Evolutionary conservation across 2,113 vertebrate genomes (phyloP), one percentile per base, ranked within the genome.

Genomic region (Carassius gibelio): DNA sequence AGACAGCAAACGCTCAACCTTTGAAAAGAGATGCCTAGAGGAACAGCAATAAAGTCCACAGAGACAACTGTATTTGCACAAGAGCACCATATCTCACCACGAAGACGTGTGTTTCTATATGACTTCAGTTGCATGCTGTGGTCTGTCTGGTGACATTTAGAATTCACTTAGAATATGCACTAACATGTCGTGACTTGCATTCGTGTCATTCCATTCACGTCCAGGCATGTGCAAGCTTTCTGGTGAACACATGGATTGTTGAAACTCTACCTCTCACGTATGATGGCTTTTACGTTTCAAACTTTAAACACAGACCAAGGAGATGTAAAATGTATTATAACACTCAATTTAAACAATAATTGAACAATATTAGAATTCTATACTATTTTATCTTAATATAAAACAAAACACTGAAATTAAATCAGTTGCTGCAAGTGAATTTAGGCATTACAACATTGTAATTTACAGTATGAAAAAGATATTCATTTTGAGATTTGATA

Each of bases 1-100:
- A 93, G 93, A 94, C 93, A 87, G 89, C 88, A 89, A 80, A 75
- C 59, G 26, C 6, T 89, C 85, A 66, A 72, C 77, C 80, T 75
- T 55, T 82, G 71, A 72, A 57, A 72, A 83, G 74, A 84, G 75
- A 68, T 72, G 81, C 68, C 81, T 72, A 72, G 81, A 83, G 68
- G 81, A 83, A 59, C 66, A 26, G 68, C 81, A 83, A 42, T 83
- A 72, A 83, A 71, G 81, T 30, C 81, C 26, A 83, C 30, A 59
- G 81, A 83, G 81, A 59, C 81, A 62, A 75, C 34, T 38, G 64
- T 69, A 87, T 72, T 72, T 72, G 50, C 19, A 38, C 81, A 57
- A 34, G 48, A 83, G 50, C 45, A 13, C 48, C 66, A 5, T 79
- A 42, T 30, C 55, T 76, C 75, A 55, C 50, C 26, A 55, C 75